A percentile compares a stretch with the other conserved stretches of the same genome.
These are phyloP conservation scores for Apoda limacodes DNA, from an alignment of 2,888 invertebrate species.

Conservation along the genomic window DNA sequence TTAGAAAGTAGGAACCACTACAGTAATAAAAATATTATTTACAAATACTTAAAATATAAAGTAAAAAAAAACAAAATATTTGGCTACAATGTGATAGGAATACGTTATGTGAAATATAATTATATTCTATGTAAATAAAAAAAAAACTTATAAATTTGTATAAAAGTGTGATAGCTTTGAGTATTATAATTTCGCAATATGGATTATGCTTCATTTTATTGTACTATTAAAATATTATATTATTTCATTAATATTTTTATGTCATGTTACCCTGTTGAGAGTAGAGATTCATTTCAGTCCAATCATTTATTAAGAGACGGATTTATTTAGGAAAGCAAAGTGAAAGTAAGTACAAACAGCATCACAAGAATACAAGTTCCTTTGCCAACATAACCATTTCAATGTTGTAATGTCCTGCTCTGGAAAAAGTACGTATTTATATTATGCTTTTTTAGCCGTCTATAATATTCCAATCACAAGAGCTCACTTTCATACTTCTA, in stretches of 20 bases:
- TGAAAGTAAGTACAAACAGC: too few species aligned
- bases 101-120: conserved; percentile 46
- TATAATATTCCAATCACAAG: conserved; percentile 31
- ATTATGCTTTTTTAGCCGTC: too few species aligned
- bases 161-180: conserved; percentile 54
- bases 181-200: conserved; percentile 45
- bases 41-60: conserved; percentile 53
- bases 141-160: conserved; percentile 29
- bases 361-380: too few species aligned
- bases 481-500: conserved; percentile 25
- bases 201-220: conserved; percentile 40
- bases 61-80: conserved; percentile 56
- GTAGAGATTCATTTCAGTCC: conserved; percentile 49
- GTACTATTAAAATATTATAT: conserved; percentile 31
- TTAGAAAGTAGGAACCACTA: conserved; percentile 59
- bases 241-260: conserved; percentile 33
- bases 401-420: too few species aligned
- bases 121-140: conserved; percentile 38
- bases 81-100: conserved; percentile 65
- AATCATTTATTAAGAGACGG: conserved; percentile 23
- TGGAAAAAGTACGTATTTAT: too few species aligned
- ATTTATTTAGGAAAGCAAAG: too few species aligned
- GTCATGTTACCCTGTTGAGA: conserved; percentile 61
- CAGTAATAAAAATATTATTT: conserved; percentile 61
- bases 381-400: too few species aligned